phyloP scores from a whole-genome alignment of 2,113 vertebrate species.

The Lycocorax pyrrhopterus region DNA sequence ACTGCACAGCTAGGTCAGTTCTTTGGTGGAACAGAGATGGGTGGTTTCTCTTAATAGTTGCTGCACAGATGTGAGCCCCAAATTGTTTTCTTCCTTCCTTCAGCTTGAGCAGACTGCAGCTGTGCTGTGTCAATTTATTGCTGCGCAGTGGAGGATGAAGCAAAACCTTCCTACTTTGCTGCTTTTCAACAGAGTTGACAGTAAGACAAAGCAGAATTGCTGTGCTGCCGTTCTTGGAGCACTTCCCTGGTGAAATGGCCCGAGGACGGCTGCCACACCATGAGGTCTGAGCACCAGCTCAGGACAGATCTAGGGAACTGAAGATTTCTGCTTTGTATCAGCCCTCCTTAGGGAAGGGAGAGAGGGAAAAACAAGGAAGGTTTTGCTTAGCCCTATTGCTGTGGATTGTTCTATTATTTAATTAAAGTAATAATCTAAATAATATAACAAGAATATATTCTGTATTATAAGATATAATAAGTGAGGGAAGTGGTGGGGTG shows the following conservation, averaged over 20 bases:
- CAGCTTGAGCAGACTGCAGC: slow-evolving; percentile 17
- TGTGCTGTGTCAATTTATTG: neutral
- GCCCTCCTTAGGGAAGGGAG: neutral
- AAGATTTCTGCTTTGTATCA: neutral
- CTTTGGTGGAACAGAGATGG: neutral
- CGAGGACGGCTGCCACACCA: neutral
- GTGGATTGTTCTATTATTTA: neutral
- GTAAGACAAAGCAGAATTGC: neutral
- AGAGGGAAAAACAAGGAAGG: neutral
- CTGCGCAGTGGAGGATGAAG: neutral
- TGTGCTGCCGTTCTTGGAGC: neutral
- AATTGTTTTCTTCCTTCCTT: slow-evolving; percentile 7
- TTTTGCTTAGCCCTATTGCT: neutral
- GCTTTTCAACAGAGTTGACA: neutral
- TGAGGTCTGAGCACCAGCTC: neutral
- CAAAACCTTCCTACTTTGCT: neutral
- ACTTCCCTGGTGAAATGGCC: neutral
- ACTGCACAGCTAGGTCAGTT: neutral
- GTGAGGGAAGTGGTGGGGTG: rapidly evolving
- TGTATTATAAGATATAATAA: neutral
- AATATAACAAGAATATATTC: neutral
- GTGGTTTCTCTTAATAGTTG: neutral
- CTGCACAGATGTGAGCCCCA: slow-evolving; percentile 8
- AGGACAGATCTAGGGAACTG: neutral
- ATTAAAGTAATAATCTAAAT: neutral